Percentiles rank a stretch among this genome's conserved stretches.
Evolutionary conservation across 2,888 invertebrate species (phyloP).

Genomic region (Oligia strigilis): DNA sequence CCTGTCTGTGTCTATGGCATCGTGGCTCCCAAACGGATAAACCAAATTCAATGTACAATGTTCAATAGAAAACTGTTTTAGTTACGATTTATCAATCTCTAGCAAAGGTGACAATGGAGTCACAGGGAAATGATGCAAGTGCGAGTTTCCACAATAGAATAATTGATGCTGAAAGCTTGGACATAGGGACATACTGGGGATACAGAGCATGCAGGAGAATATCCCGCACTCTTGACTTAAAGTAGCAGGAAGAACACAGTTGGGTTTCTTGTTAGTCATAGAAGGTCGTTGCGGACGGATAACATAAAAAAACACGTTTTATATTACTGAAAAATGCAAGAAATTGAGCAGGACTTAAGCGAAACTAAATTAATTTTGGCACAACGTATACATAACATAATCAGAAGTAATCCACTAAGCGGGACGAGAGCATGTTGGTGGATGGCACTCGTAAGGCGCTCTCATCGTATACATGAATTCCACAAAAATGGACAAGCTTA

Average conservation of each 20-base stretch:
- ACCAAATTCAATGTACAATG: neutral
- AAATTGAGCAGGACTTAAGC: neutral
- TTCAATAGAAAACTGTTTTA: neutral
- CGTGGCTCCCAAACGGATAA: no score
- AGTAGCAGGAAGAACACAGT: neutral
- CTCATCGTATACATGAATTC: neutral
- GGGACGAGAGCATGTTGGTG: neutral
- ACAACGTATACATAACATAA: neutral
- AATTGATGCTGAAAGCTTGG: no score
- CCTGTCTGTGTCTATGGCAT: neutral
- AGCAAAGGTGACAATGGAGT: neutral
- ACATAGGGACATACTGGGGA: neutral
- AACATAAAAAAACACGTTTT: neutral
- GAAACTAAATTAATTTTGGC: slow-evolving; percentile 20
- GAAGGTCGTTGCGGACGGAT: neutral
- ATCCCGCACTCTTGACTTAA: neutral
- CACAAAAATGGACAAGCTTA: neutral
- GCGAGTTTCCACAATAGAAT: neutral
- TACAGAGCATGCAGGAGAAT: neutral
- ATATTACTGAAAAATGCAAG: neutral
- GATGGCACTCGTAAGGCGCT: neutral
- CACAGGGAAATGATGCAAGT: no score
- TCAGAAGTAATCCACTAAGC: neutral
- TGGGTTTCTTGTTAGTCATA: neutral
- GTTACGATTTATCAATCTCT: neutral